Percentiles rank a stretch among this genome's conserved stretches.
Conservation (phyloP, 2,113 vertebrate species). For the Datnioides undecimradiatus region DNA sequence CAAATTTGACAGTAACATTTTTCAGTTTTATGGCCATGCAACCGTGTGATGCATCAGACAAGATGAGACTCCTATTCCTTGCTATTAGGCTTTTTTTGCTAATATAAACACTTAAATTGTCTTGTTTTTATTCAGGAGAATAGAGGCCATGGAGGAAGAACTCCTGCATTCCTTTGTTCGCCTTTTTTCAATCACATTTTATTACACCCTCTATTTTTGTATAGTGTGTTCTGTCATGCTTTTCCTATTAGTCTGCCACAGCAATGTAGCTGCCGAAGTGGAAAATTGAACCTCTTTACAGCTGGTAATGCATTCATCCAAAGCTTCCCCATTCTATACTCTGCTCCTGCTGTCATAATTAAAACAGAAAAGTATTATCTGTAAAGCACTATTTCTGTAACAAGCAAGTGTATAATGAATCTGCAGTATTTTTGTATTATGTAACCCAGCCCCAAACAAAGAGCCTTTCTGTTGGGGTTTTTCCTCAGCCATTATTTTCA, state of each 20-base stretch:
- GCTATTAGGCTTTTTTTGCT: background rate
- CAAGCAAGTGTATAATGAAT: constrained; percentile 50
- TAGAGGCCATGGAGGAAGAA: constrained; percentile 20
- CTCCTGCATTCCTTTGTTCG: background rate
- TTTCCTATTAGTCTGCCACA: constrained; percentile 47
- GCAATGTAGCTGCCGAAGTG: constrained; percentile 36
- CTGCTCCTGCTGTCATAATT: constrained; percentile 42
- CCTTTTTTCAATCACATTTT: constrained; percentile 38
- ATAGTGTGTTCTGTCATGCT: constrained; percentile 15
- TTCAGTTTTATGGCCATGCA: background rate
- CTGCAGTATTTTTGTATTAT: constrained; percentile 68
- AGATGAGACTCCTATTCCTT: background rate
- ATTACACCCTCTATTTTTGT: constrained; percentile 47
- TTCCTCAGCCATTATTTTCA: constrained; percentile 26
- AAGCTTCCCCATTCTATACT: constrained; percentile 45
- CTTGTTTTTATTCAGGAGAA: constrained; percentile 34
- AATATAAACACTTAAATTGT: constrained; percentile 16
- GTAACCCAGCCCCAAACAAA: constrained; percentile 69
- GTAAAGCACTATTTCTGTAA: constrained; percentile 64
- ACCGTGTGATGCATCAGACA: constrained; percentile 7
- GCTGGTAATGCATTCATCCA: constrained; percentile 61
- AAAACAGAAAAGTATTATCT: constrained; percentile 54
- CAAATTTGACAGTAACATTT: background rate
- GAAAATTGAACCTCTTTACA: constrained; percentile 56
- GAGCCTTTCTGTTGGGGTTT: constrained; percentile 28